phyloP scores from a whole-genome alignment of 23 tunicate species.

The Halocynthia roretzi region DNA sequence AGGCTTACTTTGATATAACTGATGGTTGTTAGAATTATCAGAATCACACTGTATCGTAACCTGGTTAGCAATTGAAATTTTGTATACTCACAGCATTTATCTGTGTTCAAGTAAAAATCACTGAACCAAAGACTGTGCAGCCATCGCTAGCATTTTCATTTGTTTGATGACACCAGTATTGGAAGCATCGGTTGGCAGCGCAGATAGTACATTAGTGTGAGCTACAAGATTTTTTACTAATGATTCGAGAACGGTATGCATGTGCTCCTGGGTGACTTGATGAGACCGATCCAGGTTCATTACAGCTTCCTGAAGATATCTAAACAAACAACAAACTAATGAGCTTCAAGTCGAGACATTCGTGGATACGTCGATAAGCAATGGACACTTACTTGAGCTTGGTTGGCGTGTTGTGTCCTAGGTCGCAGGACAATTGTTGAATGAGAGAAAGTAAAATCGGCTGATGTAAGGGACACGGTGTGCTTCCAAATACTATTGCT shows the following conservation, averaged over 20 bases:
- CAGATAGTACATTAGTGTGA: slow-evolving; percentile 39
- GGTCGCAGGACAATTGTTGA: slow-evolving; percentile 80
- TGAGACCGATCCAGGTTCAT: slow-evolving; percentile 74
- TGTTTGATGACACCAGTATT: slow-evolving; percentile 32
- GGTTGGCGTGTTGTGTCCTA: slow-evolving; percentile 39
- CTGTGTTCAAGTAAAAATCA: slow-evolving; percentile 6
- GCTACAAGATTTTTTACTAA: slow-evolving; percentile 45
- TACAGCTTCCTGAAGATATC: slow-evolving; percentile 81
- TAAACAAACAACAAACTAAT: neutral
- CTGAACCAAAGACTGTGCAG: slow-evolving; percentile 67
- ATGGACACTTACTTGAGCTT: slow-evolving; percentile 57
- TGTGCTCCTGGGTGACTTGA: slow-evolving; percentile 78
- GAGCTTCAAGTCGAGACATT: neutral
- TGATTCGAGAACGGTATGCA: slow-evolving; percentile 70
- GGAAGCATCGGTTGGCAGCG: slow-evolving; percentile 31
- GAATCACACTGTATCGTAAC: too few species aligned
- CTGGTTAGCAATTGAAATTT: too few species aligned
- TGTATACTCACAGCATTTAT: too few species aligned
- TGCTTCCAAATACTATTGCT: slow-evolving; percentile 43
- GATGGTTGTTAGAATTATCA: too few species aligned
- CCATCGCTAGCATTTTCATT: slow-evolving; percentile 78
- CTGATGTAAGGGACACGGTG: slow-evolving; percentile 79
- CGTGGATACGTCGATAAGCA: neutral
- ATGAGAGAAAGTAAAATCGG: slow-evolving; percentile 73
- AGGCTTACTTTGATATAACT: too few species aligned